A percentile compares a stretch with the other conserved stretches of the same genome.
phyloP scores from a whole-genome alignment of 53 echinoderm and acorn worm species.

The Echinarachnius parma region DNA sequence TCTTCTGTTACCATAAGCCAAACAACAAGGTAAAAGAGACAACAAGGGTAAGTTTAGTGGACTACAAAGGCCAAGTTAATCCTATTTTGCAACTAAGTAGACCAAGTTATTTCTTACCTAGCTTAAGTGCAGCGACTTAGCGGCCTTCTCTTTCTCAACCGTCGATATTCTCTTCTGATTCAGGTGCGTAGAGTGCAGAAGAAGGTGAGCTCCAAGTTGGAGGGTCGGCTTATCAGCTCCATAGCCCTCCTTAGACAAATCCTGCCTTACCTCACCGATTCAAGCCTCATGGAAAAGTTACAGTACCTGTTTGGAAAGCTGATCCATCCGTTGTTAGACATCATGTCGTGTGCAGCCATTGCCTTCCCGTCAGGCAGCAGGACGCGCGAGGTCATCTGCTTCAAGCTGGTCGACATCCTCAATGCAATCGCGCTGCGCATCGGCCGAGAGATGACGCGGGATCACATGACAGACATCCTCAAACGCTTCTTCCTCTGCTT shows the following conservation, averaged over 20 bases:
- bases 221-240: conserved; percentile 67
- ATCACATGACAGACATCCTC: conserved; percentile 74
- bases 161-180: too few species aligned
- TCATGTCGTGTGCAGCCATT: conserved; percentile 64
- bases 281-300: conserved; percentile 69
- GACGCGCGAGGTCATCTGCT: conserved; percentile 72
- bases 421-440: conserved; percentile 71
- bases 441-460: conserved; percentile 87
- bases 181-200: conserved; percentile 69
- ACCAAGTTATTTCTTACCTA: too few species aligned
- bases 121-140: too few species aligned
- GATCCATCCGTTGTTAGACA: conserved; percentile 73
- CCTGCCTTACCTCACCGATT: conserved; percentile 68
- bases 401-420: conserved; percentile 84
- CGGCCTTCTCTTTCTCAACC: too few species aligned
- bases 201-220: conserved; percentile 71
- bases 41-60: too few species aligned
- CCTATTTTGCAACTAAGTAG: too few species aligned
- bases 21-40: too few species aligned
- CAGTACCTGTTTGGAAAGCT: conserved; percentile 73
- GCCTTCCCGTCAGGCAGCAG: conserved; percentile 76
- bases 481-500: conserved; percentile 94
- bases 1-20: too few species aligned
- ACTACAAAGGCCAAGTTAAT: too few species aligned
- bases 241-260: conserved; percentile 66